These are phyloP conservation scores for Erythrocercus mccallii DNA, from an alignment of 2,113 vertebrate species.

Conservation along the genomic window DNA sequence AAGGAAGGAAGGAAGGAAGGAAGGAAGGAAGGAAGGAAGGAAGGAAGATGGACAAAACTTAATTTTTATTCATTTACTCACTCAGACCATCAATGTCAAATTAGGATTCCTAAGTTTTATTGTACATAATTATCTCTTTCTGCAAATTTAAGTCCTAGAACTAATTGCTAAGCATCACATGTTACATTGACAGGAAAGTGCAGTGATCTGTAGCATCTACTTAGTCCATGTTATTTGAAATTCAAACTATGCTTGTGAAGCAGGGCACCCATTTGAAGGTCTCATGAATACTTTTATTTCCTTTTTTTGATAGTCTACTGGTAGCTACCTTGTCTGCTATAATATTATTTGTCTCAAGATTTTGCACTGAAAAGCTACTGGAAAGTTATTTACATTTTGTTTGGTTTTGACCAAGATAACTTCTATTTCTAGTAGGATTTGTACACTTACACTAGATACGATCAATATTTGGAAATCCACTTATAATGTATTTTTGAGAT, in stretches of 20 bases:
- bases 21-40: background rate
- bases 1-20: background rate
- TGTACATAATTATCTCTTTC: background rate
- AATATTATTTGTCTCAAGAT: background rate
- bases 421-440: background rate
- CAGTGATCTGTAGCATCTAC: constrained; percentile 6
- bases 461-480: background rate
- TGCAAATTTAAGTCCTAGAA: background rate
- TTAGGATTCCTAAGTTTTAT: background rate
- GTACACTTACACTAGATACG: background rate
- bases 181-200: background rate
- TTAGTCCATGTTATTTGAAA: background rate
- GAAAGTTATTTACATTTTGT: background rate
- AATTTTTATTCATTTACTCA: background rate
- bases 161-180: background rate
- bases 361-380: background rate
- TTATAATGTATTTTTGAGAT: background rate
- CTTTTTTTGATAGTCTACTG: background rate
- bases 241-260: background rate
- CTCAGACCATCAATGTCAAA: background rate
- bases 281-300: background rate
- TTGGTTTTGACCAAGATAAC: background rate
- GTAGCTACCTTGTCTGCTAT: background rate
- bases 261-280: background rate
- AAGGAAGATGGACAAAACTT: background rate